phyloP scores from a whole-genome alignment of 2,113 vertebrate genomes.

The Dicrurus megarhynchus region DNA sequence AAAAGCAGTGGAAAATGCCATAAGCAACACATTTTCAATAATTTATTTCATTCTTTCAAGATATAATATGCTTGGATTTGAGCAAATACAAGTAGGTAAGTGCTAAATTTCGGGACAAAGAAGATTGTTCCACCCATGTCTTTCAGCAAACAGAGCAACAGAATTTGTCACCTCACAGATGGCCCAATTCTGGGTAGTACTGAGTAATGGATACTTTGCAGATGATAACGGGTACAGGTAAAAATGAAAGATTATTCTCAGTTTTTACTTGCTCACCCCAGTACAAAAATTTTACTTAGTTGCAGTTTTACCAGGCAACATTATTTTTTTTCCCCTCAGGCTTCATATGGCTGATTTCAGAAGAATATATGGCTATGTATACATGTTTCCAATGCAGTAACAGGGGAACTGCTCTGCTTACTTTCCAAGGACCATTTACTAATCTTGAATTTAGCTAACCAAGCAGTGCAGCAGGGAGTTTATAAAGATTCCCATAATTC shows the following conservation, averaged over 20 bases:
- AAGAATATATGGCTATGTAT: background rate
- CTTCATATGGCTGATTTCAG: background rate
- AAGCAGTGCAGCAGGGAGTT: background rate
- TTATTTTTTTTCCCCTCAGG: background rate
- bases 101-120: background rate
- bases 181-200: background rate
- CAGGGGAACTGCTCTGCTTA: background rate
- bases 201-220: background rate
- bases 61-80: background rate
- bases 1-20: background rate
- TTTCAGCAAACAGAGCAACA: background rate
- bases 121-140: background rate
- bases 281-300: background rate
- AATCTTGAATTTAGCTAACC: constrained; percentile 26
- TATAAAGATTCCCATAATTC: constrained; percentile 10
- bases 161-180: background rate
- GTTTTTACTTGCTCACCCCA: background rate
- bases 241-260: background rate
- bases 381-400: background rate
- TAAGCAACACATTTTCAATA: background rate
- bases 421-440: constrained; percentile 22
- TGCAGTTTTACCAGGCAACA: background rate
- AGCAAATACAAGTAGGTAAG: background rate
- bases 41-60: background rate
- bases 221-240: background rate